Percentiles rank a stretch among this genome's conserved stretches.
Evolutionary conservation across 2,797 vertebrate species (phyloP).

Genomic region (Uromys caudimaculatus): DNA sequence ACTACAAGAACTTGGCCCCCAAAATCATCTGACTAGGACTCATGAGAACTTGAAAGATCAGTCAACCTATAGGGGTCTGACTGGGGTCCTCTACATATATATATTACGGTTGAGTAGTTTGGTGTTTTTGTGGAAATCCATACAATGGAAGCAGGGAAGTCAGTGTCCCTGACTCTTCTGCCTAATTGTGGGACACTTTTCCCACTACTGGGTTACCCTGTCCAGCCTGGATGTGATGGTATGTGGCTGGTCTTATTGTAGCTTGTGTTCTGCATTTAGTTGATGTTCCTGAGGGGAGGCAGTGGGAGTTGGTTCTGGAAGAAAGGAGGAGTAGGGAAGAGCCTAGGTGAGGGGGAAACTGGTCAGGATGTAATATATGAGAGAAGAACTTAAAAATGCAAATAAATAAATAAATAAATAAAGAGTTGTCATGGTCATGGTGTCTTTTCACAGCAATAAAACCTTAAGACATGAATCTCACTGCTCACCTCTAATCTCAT

Average conservation of each 20-base stretch:
- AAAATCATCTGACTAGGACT: not conserved
- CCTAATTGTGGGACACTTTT: not conserved
- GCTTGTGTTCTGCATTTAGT: not conserved
- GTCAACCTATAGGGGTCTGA: not conserved
- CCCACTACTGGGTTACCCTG: not conserved
- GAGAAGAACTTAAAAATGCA: not conserved
- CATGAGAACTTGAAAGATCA: not conserved
- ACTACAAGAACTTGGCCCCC: not conserved
- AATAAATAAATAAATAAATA: no score
- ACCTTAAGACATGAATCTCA: not conserved
- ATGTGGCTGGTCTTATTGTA: not conserved
- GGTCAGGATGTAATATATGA: not conserved
- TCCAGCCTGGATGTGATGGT: not conserved
- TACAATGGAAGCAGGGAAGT: not conserved
- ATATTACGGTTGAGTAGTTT: not conserved
- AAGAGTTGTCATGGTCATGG: not conserved
- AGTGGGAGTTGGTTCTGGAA: not conserved
- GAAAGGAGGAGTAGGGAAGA: not conserved
- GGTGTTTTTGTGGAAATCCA: not conserved
- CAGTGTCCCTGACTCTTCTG: not conserved
- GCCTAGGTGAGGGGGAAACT: not conserved
- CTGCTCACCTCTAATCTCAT: not conserved
- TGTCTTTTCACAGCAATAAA: not conserved
- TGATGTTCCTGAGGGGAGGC: not conserved
- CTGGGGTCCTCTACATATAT: not conserved